Percentiles rank a stretch among this genome's conserved stretches.
phyloP scores from a whole-genome alignment of 2,888 invertebrate genomes.

The Scelioninae gen. 1 region DNA sequence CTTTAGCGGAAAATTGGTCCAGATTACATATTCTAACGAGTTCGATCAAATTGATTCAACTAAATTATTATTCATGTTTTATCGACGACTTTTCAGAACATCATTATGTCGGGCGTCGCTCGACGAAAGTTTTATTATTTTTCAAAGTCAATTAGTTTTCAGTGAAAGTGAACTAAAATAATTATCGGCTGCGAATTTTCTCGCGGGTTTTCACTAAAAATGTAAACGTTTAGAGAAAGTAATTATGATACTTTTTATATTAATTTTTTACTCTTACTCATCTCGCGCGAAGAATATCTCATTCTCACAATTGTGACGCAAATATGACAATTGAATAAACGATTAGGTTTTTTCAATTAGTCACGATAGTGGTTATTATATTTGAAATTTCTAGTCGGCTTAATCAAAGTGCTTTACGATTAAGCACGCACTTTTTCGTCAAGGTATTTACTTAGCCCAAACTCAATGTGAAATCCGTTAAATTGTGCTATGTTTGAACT shows the following conservation, averaged over 20 bases:
- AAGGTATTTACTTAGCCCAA: neutral
- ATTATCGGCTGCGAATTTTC: conserved; percentile 65
- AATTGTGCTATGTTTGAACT: conserved; percentile 1
- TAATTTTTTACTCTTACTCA: conserved; percentile 4
- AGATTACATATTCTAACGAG: conserved; percentile 13
- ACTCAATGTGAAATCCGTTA: neutral
- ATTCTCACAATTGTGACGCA: conserved; percentile 20
- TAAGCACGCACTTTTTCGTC: neutral
- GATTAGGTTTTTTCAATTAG: conserved; percentile 25
- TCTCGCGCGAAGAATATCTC: conserved; percentile 1
- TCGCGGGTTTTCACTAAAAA: conserved; percentile 65
- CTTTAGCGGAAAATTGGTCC: conserved; percentile 45
- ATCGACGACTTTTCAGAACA: conserved; percentile 23
- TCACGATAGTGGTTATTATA: neutral
- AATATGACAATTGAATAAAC: conserved; percentile 35
- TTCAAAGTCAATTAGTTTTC: conserved; percentile 60
- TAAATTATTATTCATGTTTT: conserved; percentile 23
- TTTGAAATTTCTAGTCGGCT: conserved; percentile 9
- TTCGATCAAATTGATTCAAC: conserved; percentile 9
- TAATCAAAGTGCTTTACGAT: neutral
- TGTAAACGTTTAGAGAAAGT: conserved; percentile 64
- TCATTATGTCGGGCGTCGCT: conserved; percentile 38
- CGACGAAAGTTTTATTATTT: conserved; percentile 62
- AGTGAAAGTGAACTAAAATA: conserved; percentile 64
- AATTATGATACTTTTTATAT: conserved; percentile 46